Evolutionary conservation across 2,113 vertebrate species (phyloP), one percentile per base, ranked within the genome.

Genomic region (Charina bottae): DNA sequence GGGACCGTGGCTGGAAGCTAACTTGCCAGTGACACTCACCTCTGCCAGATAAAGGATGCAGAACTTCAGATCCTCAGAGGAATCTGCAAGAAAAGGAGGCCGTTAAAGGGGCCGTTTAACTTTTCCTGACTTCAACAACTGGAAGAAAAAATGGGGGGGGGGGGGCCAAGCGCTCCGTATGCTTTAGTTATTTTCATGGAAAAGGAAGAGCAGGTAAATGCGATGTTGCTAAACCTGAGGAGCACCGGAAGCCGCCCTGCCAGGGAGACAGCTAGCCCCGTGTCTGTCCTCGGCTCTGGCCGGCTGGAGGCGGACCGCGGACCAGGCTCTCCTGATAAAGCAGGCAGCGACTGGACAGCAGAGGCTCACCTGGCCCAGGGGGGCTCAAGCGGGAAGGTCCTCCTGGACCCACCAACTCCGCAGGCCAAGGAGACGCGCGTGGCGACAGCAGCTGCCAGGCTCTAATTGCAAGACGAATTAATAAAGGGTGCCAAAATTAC

Each of bases 21-120:
- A 42, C 21, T 78, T 78, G 26, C 26, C 28, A 54, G 13, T n/a
- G 24, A n/a, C 85, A 97, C 97, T 97, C 96, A 98, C 98, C 98
- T 98, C 98, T 46, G 98, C 97, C 42, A 96, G 97, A 95, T 98
- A 98, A 89, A 98, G 97, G 95, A 99, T 90, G 94, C 98, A 98
- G 95, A 99, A 97, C 62, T 97, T 98, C 93, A 98, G 97, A 84
- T 98, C 98, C 93, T 99, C 98, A 0, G 97, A 97, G 7, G 97
- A 94, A 97, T 97, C 97, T 97, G 91, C 10, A 94, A 89, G 90
- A 83, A 84, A 85, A 94, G 93, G 6, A 92, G 59, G 42, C 3
- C 42, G 62, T 93, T 60, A 94, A 89, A 87, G 85, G 2, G 0
- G 49, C 91, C 26, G 37, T 95, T 92, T 95, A 89, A 85, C 64